Percentiles rank a stretch among this genome's conserved stretches.
These are phyloP conservation scores for Vanessa cardui DNA, from an alignment of 2,888 invertebrate species.

Conservation along the genomic window DNA sequence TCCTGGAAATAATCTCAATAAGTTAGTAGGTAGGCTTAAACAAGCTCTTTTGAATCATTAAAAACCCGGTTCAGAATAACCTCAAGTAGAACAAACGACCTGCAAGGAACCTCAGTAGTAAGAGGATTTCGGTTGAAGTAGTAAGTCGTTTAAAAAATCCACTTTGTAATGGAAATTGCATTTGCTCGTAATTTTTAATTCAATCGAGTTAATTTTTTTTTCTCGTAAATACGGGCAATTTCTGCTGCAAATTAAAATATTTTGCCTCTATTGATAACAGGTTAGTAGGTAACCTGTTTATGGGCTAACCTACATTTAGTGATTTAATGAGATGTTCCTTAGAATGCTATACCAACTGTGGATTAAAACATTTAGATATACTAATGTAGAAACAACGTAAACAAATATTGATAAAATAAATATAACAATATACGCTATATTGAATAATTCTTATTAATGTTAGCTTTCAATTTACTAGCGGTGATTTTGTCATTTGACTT, in stretches of 20 bases:
- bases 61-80: slow-evolving; percentile 35
- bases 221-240: neutral
- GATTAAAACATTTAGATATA: too few relatives aligned
- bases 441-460: too few relatives aligned
- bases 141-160: slow-evolving; percentile 26
- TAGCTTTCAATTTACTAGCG: too few relatives aligned
- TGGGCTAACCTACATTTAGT: too few relatives aligned
- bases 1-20: slow-evolving; percentile 32
- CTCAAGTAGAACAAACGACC: slow-evolving; percentile 38
- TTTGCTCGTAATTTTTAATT: slow-evolving; percentile 24
- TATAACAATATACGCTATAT: too few relatives aligned
- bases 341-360: too few relatives aligned
- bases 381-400: too few relatives aligned
- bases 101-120: slow-evolving; percentile 28
- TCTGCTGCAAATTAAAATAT: neutral
- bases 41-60: slow-evolving; percentile 39
- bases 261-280: too few relatives aligned
- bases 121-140: slow-evolving; percentile 32
- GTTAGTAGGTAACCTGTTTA: too few relatives aligned
- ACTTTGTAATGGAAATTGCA: slow-evolving; percentile 26
- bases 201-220: slow-evolving; percentile 3
- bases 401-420: too few relatives aligned
- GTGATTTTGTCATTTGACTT: too few relatives aligned
- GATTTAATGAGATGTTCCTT: too few relatives aligned
- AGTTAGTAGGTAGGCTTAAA: slow-evolving; percentile 38